These are phyloP conservation scores for Podotricha telesiphe DNA, from an alignment of 2,888 invertebrate genomes.

Conservation along the genomic window DNA sequence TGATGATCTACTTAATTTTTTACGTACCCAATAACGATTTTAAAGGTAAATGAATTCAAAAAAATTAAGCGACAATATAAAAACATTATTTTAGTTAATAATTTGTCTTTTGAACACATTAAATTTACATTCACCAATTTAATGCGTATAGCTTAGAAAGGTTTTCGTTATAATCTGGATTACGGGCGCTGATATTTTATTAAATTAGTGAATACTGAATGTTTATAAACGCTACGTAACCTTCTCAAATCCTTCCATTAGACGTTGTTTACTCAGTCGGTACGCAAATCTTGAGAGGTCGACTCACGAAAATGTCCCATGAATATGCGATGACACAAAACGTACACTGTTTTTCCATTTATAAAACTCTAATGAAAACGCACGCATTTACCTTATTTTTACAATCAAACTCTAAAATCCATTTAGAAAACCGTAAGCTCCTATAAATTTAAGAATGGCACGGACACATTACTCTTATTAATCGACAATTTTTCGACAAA, in stretches of 20 bases:
- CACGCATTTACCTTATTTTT: conserved; percentile 70
- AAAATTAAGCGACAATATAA: too few relatives aligned
- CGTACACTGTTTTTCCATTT: conserved; percentile 83
- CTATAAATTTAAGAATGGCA: not conserved
- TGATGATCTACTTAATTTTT: too few relatives aligned
- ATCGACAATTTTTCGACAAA: too few relatives aligned
- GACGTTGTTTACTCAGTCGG: conserved; percentile 78
- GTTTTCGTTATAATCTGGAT: conserved; percentile 15
- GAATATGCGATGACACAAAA: conserved; percentile 84
- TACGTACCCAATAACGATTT: too few relatives aligned
- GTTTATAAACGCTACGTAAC: conserved; percentile 73
- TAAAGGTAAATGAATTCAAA: too few relatives aligned
- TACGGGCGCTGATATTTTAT: conserved; percentile 52
- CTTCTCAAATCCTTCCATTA: conserved; percentile 78
- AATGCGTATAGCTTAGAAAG: conserved; percentile 44
- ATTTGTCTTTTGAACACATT: not conserved
- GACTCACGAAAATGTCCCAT: conserved; percentile 82
- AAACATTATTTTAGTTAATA: not conserved
- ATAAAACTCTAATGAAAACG: conserved; percentile 77
- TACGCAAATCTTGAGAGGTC: conserved; percentile 81
- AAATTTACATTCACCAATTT: conserved; percentile 47
- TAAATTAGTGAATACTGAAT: conserved; percentile 59
- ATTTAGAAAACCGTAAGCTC: not conserved
- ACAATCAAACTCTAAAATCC: conserved; percentile 61
- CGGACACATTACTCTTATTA: too few relatives aligned